Base-by-base conservation (phyloP, 2,113 vertebrate species). In the Theristicus caerulescens region DNA sequence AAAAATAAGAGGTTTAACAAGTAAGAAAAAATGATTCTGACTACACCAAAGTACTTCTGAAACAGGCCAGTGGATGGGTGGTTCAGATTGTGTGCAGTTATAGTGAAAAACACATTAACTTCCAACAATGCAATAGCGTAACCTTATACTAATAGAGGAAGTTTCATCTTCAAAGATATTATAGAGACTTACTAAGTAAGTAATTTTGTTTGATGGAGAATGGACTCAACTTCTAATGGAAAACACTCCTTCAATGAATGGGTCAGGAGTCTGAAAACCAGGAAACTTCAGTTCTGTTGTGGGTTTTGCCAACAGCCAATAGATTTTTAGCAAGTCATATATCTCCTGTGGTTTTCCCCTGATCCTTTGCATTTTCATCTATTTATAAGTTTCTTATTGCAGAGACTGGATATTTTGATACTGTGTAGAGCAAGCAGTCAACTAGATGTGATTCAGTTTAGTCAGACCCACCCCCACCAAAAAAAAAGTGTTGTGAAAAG, bases 391-490 rank as follows among this genome's bases (percentile, higher is more conserved):
- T 69, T 90, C 36, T 46, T 54, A 7, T 6, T 46, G n/a, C 27
- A 58, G 21, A 81, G 31, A 58, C 10, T 69, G 16, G 5, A 15
- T 86, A 86, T 86, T 92, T 90, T 61, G 22, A 49, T 13, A 61
- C 8, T 20, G 5, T 13, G 31, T 47, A 46, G 3, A 81, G 8
- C 10, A 57, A 80, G 26, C 4, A 65, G 26, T 61, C 11, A 82
- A 69, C 73, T 19, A 86, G 25, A 80, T 1, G 3, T 3, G 13
- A 73, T 66, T 73, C 27, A n/a, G 4, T 34, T 77, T 70, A 61
- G 20, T 44, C 36, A 70, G 11, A 36, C 66, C 17, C 9, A 36
- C 4, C 0, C 2, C 11, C 9, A 10, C 13, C 4, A 8, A 17
- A 26, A 52, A 52, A 38, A 58, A 61, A 26, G 1, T 6, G 4